phyloP scores from a whole-genome alignment of 2,888 invertebrate species.

The Cantharis rustica region DNA sequence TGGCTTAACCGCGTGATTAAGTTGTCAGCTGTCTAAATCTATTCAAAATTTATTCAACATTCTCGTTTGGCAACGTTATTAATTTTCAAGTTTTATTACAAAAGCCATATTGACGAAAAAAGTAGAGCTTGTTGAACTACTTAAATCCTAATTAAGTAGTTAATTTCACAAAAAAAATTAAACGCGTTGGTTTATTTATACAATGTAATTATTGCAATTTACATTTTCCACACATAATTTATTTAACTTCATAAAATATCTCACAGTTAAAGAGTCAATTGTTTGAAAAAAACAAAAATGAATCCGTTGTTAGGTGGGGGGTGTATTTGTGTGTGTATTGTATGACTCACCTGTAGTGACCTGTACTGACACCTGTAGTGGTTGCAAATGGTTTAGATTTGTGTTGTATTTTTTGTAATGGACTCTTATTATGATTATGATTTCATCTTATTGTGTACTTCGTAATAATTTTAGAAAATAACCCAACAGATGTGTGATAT shows the following conservation, averaged over 20 bases:
- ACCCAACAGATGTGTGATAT: background rate
- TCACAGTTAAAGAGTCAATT: background rate
- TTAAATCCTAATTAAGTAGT: background rate
- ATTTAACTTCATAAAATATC: background rate
- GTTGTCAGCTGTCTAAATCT: background rate
- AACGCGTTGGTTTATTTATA: background rate
- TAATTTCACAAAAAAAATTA: background rate
- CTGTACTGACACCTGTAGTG: background rate
- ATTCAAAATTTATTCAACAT: background rate
- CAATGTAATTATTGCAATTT: background rate
- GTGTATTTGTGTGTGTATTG: background rate
- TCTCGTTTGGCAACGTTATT: background rate
- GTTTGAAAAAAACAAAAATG: background rate
- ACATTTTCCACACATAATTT: background rate
- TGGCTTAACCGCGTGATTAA: background rate
- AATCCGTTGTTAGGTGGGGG: background rate
- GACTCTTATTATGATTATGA: background rate
- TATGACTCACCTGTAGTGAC: slow-evolving; percentile 4
- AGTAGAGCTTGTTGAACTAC: background rate
- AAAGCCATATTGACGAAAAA: background rate
- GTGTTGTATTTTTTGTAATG: background rate
- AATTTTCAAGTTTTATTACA: background rate
- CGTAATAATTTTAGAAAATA: background rate
- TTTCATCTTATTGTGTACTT: background rate
- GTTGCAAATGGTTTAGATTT: background rate